Evolutionary conservation across 2,888 invertebrate species (phyloP), one percentile per base, ranked within the genome.

Genomic region (Nesidiocoris tenuis): DNA sequence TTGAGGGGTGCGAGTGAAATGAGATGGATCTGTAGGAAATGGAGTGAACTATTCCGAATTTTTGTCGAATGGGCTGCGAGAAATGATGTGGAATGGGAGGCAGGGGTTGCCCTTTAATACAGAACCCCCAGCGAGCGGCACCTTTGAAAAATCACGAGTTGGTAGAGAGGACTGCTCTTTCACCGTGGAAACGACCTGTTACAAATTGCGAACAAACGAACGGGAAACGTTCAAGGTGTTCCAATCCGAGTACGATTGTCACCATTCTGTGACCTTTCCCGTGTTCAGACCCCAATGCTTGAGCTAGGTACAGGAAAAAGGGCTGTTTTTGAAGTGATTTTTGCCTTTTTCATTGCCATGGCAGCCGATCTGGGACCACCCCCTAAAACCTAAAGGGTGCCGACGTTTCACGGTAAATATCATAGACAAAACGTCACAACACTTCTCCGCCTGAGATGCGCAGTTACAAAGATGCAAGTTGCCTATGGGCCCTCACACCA

Each of bases 391-490:
- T 22, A 54, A 67, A 67, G 67, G 67, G 67, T 56, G 67, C 67
- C 67, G 67, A 67, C 67, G 67, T 67, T 67, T 67, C 67, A 67
- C 55, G 67, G 67, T 67, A 67, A 67, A 67, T 67, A 67, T 67
- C 22, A 55, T 19, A 55, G 21, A 67, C 67, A 67, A 67, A 67
- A 67, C 67, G 67, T 67, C 67, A 67, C 67, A 67, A 67, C 67
- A 67, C 54, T 39, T 12, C 67, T 22, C 39, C 22, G 67, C 39
- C 21, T 22, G 55, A 3, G 22, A 19, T 0, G 0, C 16, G 19
- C 22, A 56, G 17, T 54, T 22, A 56, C 67, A 22, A 65, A 18
- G 54, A 1, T 39, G 65, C 39, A 25, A 54, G 54, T 16, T 18
- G 17, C 39, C 2, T 21, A 22, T 39, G 67, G 12, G n/a, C 55